Base-by-base conservation (phyloP, 2,113 vertebrate species). In the Pogona vitticeps region DNA sequence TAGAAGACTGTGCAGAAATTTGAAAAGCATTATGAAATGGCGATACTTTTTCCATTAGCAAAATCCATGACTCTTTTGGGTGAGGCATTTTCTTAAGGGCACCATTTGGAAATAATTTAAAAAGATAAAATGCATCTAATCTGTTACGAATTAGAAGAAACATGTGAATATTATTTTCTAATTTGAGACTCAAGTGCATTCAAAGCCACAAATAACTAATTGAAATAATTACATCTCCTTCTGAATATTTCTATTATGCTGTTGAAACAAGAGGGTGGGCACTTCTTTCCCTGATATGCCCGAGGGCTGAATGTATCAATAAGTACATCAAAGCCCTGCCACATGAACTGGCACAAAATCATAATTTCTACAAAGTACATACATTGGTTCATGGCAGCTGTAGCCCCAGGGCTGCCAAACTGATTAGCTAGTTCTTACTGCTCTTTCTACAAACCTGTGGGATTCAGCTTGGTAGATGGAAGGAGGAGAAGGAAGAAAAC, bases 71-170 rank as follows among this genome's bases (percentile, higher is more conserved):
- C 21, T n/a, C 72, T 23, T 56, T 21, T 46, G 21, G 28, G 80
- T 52, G 78, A 75, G n/a, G 83, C 36, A 80, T 87, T 56, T 68
- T 0, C 90, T 90, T 86, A 0, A 2, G 90, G 92, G 87, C 93
- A 96, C 95, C 84, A 96, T 96, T 95, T 96, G 96, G 96, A 95
- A 96, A 94, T 94, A 92, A 96, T 95, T 97, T 91, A 3, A 92
- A 91, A 92, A 94, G 94, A 94, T 86, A 93, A 95, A 96, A 94
- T 93, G 92, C 84, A 91, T 89, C 91, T 93, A 94, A 96, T 93
- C 96, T 97, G 96, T 94, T 96, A 93, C 93, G 95, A 96, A 96
- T 96, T 96, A 97, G 92, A 92, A 94, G 95, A 92, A 95, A 96
- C 93, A 96, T 91, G 92, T 92, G 95, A 96, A 94, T 93, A 96